Evolutionary conservation across 2,113 vertebrate genomes (phyloP).

Genomic region (Corydoras maculifer): DNA sequence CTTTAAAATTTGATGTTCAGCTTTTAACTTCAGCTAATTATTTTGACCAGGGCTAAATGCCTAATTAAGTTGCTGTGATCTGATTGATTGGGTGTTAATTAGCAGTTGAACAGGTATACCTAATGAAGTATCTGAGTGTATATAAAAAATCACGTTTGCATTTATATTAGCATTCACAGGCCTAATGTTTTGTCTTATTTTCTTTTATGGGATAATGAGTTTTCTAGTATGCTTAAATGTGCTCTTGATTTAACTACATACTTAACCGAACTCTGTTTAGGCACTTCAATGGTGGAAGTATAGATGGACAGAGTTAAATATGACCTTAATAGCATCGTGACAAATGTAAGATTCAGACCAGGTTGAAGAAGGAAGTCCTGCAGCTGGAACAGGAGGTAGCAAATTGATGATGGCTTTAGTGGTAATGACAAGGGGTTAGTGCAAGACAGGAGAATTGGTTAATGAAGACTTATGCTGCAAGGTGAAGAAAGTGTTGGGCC

Average conservation of each 20-base stretch:
- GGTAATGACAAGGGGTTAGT: slow-evolving; percentile 44
- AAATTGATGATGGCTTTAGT: slow-evolving; percentile 41
- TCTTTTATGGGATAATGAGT: background rate
- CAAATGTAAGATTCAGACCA: slow-evolving; percentile 35
- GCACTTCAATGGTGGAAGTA: background rate
- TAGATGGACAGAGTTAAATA: background rate
- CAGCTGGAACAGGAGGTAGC: slow-evolving; percentile 21
- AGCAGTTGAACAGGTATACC: too few relatives aligned
- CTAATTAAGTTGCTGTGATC: too few relatives aligned
- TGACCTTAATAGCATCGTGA: slow-evolving; percentile 29
- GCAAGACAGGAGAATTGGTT: slow-evolving; percentile 44
- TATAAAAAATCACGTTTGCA: background rate
- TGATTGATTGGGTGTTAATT: too few relatives aligned
- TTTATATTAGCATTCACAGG: background rate
- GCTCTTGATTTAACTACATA: background rate
- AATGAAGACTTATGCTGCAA: slow-evolving; percentile 52
- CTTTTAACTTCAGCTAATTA: too few relatives aligned
- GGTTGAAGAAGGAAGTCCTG: slow-evolving; percentile 15
- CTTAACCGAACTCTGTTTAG: background rate
- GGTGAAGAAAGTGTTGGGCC: slow-evolving; percentile 43
- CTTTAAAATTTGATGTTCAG: too few relatives aligned
- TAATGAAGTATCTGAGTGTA: background rate
- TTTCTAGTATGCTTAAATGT: background rate
- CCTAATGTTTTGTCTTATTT: too few relatives aligned
- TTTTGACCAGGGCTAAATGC: too few relatives aligned